Base-by-base conservation (phyloP, 2,888 invertebrate species). In the Cabera pusaria region DNA sequence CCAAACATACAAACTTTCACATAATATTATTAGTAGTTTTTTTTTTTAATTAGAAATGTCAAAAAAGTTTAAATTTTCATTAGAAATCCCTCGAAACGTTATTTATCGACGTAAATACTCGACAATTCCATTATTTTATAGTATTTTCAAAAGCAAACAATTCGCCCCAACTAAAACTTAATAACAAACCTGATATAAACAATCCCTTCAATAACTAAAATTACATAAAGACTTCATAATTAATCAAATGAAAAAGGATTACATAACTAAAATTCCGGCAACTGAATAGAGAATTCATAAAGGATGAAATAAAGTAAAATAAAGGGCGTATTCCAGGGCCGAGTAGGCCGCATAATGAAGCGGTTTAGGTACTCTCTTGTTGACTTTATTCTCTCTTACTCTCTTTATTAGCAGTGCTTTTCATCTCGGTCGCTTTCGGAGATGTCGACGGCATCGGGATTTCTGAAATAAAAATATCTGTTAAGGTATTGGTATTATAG, bases 401-500 rank as follows among this genome's bases (percentile, higher is more conserved):
- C 86, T 94, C 94, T 92, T 93, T 94, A 72, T 93, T 93, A 26
- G 93, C 92, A 49, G 78, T 85, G 80, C 93, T 94, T 72, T 93
- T 93, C 91, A 94, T 94, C 87, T 94, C 94, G 35, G 94, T 94
- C 49, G 95, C 93, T 90, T 95, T 93, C 44, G 96, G 94, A 49
- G 96, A 94, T 40, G 94, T 93, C 44, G 96, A 96, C 40, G 96
- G 96, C 92, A 95, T 93, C 34, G 95, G 96, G 72, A 96, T 96
- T 91, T 96, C 96, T 96, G 59, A 42, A 42, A 42, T 18, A 35
- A 41, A 12, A 7, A 36, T n/a, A n/a, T n/a, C n/a, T n/a, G n/a
- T n/a, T n/a, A n/a, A n/a, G n/a, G n/a, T n/a, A n/a, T n/a, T n/a
- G n/a, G n/a, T n/a, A n/a, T n/a, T n/a, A n/a, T n/a, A n/a, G n/a